Evolutionary conservation across 2,888 invertebrate genomes (phyloP).

Genomic region (Campoplex nolae): DNA sequence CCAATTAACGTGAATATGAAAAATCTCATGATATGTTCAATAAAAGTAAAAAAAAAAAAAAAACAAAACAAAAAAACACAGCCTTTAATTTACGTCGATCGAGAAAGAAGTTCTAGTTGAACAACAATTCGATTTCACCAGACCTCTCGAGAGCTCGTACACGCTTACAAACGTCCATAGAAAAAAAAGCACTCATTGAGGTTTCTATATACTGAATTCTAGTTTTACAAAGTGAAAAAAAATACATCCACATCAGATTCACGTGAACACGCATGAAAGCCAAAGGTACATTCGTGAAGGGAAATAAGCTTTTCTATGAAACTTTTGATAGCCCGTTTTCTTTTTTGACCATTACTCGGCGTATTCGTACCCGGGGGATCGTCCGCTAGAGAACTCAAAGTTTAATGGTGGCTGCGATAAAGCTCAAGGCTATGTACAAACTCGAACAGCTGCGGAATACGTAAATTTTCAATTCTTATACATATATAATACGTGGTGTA

Average conservation of each 20-base stretch:
- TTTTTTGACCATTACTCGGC: background rate
- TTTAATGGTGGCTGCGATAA: constrained; percentile 39
- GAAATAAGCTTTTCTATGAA: constrained; percentile 8
- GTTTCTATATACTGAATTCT: background rate
- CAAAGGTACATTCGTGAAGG: background rate
- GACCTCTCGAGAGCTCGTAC: background rate
- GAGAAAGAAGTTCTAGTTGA: background rate
- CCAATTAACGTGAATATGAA: constrained; percentile 2
- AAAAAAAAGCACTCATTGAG: background rate
- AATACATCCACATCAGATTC: background rate
- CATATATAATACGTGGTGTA: background rate
- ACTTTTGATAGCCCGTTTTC: background rate
- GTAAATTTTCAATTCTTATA: background rate
- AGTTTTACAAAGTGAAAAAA: background rate
- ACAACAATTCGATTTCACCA: background rate
- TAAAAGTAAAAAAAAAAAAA: background rate
- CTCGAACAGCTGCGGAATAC: constrained; percentile 1
- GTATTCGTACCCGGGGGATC: background rate
- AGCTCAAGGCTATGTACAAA: constrained; percentile 25
- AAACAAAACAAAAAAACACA: background rate
- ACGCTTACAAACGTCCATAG: background rate
- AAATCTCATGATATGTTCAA: background rate
- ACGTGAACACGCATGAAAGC: background rate
- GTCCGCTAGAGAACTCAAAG: constrained; percentile 10
- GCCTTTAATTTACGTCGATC: background rate